phyloP scores from a whole-genome alignment of 2,113 vertebrate species.

The Urocolius indicus region DNA sequence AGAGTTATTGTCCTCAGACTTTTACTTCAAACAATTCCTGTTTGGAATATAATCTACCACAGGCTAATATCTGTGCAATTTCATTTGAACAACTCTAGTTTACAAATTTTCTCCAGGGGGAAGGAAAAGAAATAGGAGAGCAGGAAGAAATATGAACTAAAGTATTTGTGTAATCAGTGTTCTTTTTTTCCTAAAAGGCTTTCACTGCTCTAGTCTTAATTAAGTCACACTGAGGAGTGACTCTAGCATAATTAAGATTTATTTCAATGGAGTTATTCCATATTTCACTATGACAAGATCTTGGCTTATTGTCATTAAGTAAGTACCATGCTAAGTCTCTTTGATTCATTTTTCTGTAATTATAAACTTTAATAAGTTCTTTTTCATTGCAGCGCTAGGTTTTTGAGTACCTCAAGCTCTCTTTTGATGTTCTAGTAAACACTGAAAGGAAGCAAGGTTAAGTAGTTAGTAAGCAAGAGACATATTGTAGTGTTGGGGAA shows the following conservation, averaged over 20 bases:
- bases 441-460: background rate
- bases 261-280: constrained; percentile 48
- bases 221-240: constrained; percentile 54
- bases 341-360: constrained; percentile 58
- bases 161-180: background rate
- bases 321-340: constrained; percentile 32
- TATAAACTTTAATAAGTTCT: constrained; percentile 56
- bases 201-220: constrained; percentile 44
- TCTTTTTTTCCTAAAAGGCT: constrained; percentile 28
- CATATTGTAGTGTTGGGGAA: background rate
- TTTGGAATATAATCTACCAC: background rate
- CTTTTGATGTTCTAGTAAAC: constrained; percentile 15
- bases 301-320: constrained; percentile 54
- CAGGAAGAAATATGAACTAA: background rate
- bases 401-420: constrained; percentile 31
- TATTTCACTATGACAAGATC: constrained; percentile 60
- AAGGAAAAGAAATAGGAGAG: background rate
- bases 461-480: background rate
- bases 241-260: constrained; percentile 65
- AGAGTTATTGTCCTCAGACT: background rate
- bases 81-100: background rate
- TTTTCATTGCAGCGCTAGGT: constrained; percentile 29
- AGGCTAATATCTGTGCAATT: background rate
- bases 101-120: background rate
- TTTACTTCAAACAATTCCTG: background rate